Percentiles rank a stretch among this genome's conserved stretches.
Conservation (phyloP, 1,140 invertebrate species). For the Macrocentrus cingulum region DNA sequence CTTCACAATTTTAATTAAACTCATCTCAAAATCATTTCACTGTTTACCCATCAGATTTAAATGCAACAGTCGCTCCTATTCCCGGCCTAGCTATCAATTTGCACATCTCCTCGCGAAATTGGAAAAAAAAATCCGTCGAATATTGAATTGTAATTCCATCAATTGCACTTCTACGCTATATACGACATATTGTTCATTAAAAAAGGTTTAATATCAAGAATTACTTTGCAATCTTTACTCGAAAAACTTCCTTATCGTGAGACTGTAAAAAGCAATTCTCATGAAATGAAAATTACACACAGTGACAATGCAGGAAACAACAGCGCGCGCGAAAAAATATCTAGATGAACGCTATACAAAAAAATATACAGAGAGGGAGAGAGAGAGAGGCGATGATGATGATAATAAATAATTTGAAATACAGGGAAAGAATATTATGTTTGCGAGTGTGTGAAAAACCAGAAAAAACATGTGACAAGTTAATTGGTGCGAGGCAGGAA, state of each 20-base stretch:
- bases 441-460: neutral
- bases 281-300: constrained; percentile 7
- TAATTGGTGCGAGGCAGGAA: constrained; percentile 21
- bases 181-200: neutral
- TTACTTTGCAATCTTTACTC: neutral
- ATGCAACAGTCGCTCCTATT: too few relatives aligned
- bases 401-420: constrained; percentile 27
- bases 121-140: too few relatives aligned
- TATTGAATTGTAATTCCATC: too few relatives aligned
- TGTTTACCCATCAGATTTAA: too few relatives aligned
- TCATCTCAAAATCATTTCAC: too few relatives aligned
- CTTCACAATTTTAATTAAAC: too few relatives aligned
- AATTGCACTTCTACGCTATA: too few relatives aligned
- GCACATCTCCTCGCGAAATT: too few relatives aligned
- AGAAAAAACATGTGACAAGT: constrained; percentile 21
- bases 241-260: too few relatives aligned
- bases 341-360: neutral
- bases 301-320: constrained; percentile 13
- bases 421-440: constrained; percentile 13
- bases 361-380: constrained; percentile 7
- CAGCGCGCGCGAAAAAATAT: neutral
- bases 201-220: neutral
- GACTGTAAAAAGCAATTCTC: constrained; percentile 18
- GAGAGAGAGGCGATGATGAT: neutral
- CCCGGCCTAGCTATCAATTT: too few relatives aligned